Base-by-base conservation (phyloP, 64 coral and sea anemone species). In the Stichodactyla helianthus region DNA sequence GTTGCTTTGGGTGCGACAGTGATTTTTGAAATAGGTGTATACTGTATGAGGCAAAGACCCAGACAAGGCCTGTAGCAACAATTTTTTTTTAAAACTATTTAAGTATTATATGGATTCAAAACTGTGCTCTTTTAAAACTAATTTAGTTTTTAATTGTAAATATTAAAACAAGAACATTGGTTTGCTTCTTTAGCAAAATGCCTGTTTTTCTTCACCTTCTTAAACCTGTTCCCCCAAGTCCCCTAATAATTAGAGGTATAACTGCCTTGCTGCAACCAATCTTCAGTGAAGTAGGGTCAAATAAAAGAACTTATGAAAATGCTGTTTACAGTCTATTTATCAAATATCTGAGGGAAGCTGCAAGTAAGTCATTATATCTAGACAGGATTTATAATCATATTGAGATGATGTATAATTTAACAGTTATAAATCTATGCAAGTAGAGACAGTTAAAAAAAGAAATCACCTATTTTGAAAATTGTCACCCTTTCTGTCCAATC, bases 261-360 rank as follows among this genome's bases (percentile, higher is more conserved):
- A 77, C 70, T 50, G 44, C 50, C 53, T 31, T 88, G 76, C 54
- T 88, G 13, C 22, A 88, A 59, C 20, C 86, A 56, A 71, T 79
- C n/a, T 88, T 88, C 57, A 88, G 87, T 64, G 74, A 59, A 77
- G 87, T 59, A 62, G 87, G 87, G 50, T 88, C 87, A 27, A 88
- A 88, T 77, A 80, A 50, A 12, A 88, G 77, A 55, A 81, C 10
- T 50, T 88, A 61, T 88, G 77, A 88, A 82, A 64, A 81, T 80
- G 87, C 54, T 52, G 56, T 82, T 8, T 88, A 82, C 55, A 50
- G 53, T 80, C 50, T 61, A 20, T 88, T 88, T 61, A 82, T 88
- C 53, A 88, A 81, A 59, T 81, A 88, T 59, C 14, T 88, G 87
- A 59, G 87, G 56, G 77, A 82, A 82, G 77, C 77, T 61, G 87